A percentile compares a stretch with the other conserved stretches of the same genome.
phyloP scores from a whole-genome alignment of 2,113 vertebrate species.

The Herpailurus yagouaroundi region DNA sequence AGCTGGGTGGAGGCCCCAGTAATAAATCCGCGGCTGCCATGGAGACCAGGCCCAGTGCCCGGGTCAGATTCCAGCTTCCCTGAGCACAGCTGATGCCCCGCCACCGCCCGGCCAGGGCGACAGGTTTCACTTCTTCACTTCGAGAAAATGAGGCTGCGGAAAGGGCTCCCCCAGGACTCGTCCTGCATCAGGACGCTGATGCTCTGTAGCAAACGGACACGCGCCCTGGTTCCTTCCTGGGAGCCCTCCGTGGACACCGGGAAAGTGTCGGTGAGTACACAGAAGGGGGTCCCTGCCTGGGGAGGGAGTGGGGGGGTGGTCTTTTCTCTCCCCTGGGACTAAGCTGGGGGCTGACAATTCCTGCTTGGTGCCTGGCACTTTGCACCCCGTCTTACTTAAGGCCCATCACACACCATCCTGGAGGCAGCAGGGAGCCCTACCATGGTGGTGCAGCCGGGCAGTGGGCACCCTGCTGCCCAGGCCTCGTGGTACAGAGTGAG shows the following conservation, averaged over 20 bases:
- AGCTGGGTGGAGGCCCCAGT: slow-evolving; percentile 71
- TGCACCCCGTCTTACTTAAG: background rate
- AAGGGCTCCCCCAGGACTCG: background rate
- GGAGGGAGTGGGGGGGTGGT: background rate
- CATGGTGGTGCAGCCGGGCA: fast-evolving
- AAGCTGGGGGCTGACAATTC: background rate
- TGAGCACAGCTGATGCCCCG: background rate
- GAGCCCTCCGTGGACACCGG: background rate
- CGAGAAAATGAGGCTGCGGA: background rate
- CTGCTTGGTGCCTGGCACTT: background rate
- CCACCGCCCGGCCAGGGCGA: background rate
- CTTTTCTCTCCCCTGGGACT: background rate
- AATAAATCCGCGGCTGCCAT: slow-evolving; percentile 82
- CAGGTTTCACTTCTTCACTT: background rate
- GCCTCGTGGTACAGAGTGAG: background rate
- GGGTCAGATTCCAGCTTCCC: slow-evolving; percentile 76
- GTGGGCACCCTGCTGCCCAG: background rate
- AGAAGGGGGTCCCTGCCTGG: background rate
- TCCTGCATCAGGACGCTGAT: background rate
- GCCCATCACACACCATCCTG: background rate
- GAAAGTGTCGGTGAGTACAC: background rate
- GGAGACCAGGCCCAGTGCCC: slow-evolving; percentile 73
- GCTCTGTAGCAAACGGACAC: background rate
- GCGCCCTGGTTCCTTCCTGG: background rate
- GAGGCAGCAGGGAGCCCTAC: background rate